A percentile compares a stretch with the other conserved stretches of the same genome.
These are phyloP conservation scores for Phataginus tetradactyla DNA, from an alignment of 2,797 vertebrate genomes.

Conservation along the genomic window DNA sequence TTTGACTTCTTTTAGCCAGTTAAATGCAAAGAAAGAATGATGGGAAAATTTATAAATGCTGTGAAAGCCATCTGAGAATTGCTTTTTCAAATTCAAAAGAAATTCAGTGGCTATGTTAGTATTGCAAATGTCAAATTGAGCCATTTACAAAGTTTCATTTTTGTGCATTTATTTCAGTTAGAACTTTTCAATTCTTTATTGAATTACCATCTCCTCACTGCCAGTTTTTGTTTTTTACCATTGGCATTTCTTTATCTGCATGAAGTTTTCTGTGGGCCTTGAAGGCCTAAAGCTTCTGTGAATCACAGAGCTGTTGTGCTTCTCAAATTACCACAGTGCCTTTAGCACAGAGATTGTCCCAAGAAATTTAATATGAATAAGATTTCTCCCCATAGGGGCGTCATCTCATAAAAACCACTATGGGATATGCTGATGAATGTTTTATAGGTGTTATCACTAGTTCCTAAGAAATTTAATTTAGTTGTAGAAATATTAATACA, in stretches of 20 bases:
- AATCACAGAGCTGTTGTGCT: neutral
- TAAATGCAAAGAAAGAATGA: slow-evolving; percentile 52
- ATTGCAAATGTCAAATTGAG: neutral
- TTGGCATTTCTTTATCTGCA: neutral
- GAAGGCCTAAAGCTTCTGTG: neutral
- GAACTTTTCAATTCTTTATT: slow-evolving; percentile 3
- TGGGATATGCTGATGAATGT: slow-evolving; percentile 9
- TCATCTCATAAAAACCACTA: slow-evolving; percentile 38
- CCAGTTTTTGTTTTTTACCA: neutral
- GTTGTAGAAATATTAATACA: neutral
- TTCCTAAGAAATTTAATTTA: slow-evolving; percentile 13
- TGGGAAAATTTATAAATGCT: slow-evolving; percentile 39
- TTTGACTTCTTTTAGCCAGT: slow-evolving; percentile 35
- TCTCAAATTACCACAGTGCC: neutral
- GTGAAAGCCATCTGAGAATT: slow-evolving; percentile 41
- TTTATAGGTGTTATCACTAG: slow-evolving; percentile 50
- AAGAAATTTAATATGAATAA: slow-evolving; percentile 25
- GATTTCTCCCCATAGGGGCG: neutral
- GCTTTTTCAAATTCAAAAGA: slow-evolving; percentile 38
- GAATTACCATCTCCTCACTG: neutral
- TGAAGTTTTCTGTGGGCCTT: slow-evolving; percentile 10
- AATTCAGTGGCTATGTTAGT: neutral
- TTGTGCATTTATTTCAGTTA: slow-evolving; percentile 34
- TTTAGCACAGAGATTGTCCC: neutral
- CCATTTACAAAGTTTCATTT: slow-evolving; percentile 37